phyloP scores from a whole-genome alignment of 2,797 vertebrate species.

The Tarsius wallacei region DNA sequence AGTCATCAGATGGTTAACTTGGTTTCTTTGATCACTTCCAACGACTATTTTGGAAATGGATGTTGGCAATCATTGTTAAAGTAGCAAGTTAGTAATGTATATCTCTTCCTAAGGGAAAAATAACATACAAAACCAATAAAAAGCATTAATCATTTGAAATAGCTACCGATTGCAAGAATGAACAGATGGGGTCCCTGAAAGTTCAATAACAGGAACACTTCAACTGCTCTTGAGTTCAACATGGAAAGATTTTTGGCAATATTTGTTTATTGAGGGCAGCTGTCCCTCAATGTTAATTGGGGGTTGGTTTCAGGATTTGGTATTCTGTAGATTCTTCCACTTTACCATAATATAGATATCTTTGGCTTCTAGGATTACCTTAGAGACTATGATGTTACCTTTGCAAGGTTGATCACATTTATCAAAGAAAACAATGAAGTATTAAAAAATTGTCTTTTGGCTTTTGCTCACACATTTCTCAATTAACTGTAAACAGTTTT shows the following conservation, averaged over 20 bases:
- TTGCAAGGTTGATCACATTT: background rate
- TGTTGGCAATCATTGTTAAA: constrained; percentile 75
- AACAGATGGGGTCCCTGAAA: background rate
- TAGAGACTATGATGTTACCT: background rate
- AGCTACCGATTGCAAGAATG: constrained; percentile 61
- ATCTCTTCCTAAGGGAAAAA: background rate
- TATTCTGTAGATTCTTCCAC: too few species aligned
- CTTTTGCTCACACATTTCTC: background rate
- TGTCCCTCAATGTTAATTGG: background rate
- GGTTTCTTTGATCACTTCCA: constrained; percentile 72
- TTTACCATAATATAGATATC: background rate
- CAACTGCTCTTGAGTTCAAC: background rate
- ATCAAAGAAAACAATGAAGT: background rate
- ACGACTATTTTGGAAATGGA: constrained; percentile 81
- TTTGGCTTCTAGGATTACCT: background rate
- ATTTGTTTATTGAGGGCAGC: background rate
- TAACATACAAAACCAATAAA: constrained; percentile 62
- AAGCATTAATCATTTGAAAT: constrained; percentile 17
- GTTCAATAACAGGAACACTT: background rate
- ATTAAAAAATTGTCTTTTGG: background rate
- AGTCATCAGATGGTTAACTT: constrained; percentile 78
- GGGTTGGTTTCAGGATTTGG: background rate
- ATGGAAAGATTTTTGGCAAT: background rate
- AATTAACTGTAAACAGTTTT: background rate
- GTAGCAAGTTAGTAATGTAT: constrained; percentile 43